Evolutionary conservation across 2,797 vertebrate genomes (phyloP).

Genomic region (Enteromius viviparus): DNA sequence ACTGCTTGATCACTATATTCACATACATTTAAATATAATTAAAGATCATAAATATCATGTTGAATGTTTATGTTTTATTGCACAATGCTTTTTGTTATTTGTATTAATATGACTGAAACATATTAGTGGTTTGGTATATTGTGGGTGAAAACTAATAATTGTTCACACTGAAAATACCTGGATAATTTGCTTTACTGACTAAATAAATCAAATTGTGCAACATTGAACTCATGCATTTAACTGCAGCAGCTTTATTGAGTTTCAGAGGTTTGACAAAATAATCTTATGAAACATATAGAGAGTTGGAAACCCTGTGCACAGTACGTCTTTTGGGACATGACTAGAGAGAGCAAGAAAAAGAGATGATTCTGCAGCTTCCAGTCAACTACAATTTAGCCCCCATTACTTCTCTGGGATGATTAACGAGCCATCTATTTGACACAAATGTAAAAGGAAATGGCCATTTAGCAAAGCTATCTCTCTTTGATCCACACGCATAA

Average conservation of each 20-base stretch:
- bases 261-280: not conserved
- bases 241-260: not conserved
- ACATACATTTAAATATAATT: not conserved
- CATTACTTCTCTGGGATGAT: not conserved
- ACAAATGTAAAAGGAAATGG: slow-evolving; percentile 40
- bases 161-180: not conserved
- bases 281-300: not conserved
- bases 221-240: not conserved
- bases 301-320: not conserved
- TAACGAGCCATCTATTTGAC: slow-evolving; percentile 48
- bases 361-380: slow-evolving; percentile 22
- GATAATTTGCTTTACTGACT: not conserved
- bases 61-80: not conserved
- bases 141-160: not conserved
- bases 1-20: not conserved
- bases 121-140: not conserved
- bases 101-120: not conserved
- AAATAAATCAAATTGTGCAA: not conserved
- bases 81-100: not conserved
- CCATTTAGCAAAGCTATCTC: slow-evolving; percentile 33
- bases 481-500: slow-evolving; percentile 35
- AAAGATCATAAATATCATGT: not conserved
- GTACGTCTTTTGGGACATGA: not conserved
- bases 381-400: slow-evolving; percentile 37
- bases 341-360: not conserved